Conservation (phyloP, 2,113 vertebrate genomes). For the Erythrocercus mccallii region DNA sequence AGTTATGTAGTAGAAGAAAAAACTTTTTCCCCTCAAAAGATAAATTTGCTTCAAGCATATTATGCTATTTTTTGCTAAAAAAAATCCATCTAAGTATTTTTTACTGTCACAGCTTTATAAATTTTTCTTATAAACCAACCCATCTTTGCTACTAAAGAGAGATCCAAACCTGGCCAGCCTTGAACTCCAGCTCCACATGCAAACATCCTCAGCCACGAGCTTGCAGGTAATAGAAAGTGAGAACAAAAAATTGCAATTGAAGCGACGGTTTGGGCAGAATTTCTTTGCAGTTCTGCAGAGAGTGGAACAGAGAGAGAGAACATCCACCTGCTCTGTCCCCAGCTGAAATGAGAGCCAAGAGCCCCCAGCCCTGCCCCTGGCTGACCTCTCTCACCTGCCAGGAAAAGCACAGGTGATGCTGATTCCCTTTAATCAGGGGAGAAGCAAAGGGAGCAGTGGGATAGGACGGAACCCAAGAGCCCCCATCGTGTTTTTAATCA, state of each 20-base stretch:
- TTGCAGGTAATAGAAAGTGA: rapidly evolving
- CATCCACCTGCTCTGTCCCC: rapidly evolving
- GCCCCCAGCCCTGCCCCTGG: too few species aligned
- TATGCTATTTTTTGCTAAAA: neutral
- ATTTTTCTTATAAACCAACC: neutral
- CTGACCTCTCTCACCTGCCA: neutral
- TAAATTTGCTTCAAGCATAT: neutral
- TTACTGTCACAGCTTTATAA: neutral
- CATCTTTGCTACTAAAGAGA: neutral
- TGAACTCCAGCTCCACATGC: neutral
- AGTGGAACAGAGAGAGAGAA: neutral
- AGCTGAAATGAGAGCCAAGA: neutral
- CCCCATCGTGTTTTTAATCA: neutral
- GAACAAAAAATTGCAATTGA: rapidly evolving
- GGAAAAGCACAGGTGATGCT: neutral
- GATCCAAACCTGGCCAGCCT: neutral
- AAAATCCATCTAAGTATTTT: neutral
- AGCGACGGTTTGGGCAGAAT: neutral
- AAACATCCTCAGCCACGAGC: rapidly evolving
- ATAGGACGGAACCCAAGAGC: neutral
- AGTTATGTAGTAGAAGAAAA: neutral
- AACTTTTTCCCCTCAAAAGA: neutral
- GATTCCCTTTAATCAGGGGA: neutral
- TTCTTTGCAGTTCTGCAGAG: too few species aligned
- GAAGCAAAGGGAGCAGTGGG: neutral